Conservation (phyloP, 1,140 invertebrate species). For the Subanguina moxae region DNA sequence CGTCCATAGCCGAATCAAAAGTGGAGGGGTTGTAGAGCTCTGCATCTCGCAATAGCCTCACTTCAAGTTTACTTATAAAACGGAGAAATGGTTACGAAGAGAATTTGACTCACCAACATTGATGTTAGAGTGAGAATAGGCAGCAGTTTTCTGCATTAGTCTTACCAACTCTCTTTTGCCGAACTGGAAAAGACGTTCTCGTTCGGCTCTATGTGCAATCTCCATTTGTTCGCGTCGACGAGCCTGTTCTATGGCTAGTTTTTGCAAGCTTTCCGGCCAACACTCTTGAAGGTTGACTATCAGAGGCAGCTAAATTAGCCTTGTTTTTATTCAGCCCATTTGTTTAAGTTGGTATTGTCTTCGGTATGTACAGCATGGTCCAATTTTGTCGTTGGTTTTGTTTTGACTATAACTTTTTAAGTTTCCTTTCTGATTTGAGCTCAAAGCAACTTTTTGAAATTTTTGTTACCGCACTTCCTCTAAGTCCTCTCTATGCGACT, state of each 20-base stretch:
- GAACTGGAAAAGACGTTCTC: conserved; percentile 14
- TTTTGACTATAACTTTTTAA: too few species aligned
- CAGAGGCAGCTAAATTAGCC: conserved; percentile 4
- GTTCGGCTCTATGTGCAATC: conserved; percentile 16
- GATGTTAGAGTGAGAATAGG: neutral
- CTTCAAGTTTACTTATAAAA: conserved; percentile 4
- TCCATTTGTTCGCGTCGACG: conserved; percentile 13
- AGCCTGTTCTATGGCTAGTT: conserved; percentile 12
- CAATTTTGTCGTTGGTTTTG: too few species aligned
- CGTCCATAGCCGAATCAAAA: neutral
- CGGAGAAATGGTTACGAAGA: neutral
- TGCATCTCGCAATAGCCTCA: conserved; percentile 15
- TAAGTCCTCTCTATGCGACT: too few species aligned
- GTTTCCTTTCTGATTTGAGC: too few species aligned
- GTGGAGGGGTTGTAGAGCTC: conserved; percentile 16
- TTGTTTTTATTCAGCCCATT: too few species aligned
- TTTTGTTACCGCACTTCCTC: too few species aligned
- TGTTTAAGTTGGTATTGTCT: too few species aligned
- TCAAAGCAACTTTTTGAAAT: too few species aligned
- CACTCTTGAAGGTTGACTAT: conserved; percentile 5
- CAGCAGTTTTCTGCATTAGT: neutral
- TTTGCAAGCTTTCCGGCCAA: conserved; percentile 18
- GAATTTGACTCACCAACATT: conserved; percentile 1
- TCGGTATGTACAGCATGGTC: too few species aligned
- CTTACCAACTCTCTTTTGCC: conserved; percentile 15